Evolutionary conservation across 1,140 invertebrate genomes (phyloP).

Genomic region (Tigriopus japonicus): DNA sequence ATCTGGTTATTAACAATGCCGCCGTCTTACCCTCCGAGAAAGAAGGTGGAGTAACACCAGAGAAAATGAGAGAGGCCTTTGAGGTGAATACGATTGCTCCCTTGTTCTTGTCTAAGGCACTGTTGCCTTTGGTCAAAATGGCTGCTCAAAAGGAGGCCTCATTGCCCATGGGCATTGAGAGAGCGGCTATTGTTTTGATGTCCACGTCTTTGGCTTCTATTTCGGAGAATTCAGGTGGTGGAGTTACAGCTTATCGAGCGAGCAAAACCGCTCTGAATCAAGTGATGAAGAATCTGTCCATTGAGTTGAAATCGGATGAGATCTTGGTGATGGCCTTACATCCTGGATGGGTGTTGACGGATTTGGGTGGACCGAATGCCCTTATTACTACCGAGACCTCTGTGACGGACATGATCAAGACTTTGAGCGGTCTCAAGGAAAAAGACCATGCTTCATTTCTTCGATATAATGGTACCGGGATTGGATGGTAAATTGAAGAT

Average conservation of each 20-base stretch:
- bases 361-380: constrained; percentile 63
- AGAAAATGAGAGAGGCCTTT: constrained; percentile 21
- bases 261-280: constrained; percentile 49
- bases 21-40: constrained; percentile 16
- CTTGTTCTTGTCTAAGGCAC: constrained; percentile 17
- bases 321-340: constrained; percentile 57
- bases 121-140: constrained; percentile 20
- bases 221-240: constrained; percentile 19
- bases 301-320: constrained; percentile 51
- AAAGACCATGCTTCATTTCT: constrained; percentile 50
- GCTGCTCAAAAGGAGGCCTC: neutral
- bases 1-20: constrained; percentile 27
- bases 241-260: neutral
- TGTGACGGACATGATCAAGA: constrained; percentile 40
- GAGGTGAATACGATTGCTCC: constrained; percentile 11
- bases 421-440: constrained; percentile 38
- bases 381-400: constrained; percentile 45
- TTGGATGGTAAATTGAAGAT: constrained; percentile 43
- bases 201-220: constrained; percentile 24
- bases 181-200: constrained; percentile 23
- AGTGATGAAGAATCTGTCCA: constrained; percentile 59
- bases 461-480: constrained; percentile 47
- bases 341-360: constrained; percentile 77
- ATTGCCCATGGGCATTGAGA: neutral
- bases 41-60: constrained; percentile 11